phyloP scores from a whole-genome alignment of 1,140 invertebrate species.

The Zaprionus vittiger region DNA sequence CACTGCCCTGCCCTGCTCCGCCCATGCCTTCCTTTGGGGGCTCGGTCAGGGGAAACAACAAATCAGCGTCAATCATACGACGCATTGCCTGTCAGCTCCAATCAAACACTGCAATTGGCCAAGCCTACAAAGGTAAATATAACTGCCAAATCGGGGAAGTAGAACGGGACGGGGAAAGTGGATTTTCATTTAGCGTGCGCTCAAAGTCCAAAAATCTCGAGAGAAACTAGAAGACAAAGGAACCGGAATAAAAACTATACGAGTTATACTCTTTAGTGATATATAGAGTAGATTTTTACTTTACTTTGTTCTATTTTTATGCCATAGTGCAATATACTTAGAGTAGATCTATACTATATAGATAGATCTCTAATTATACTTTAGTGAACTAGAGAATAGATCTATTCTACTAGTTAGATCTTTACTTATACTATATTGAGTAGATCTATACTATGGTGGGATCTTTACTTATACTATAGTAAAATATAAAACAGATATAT shows the following conservation, averaged over 20 bases:
- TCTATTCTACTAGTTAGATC: background rate
- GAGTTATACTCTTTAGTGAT: no score
- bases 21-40: background rate
- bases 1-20: background rate
- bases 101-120: conserved; percentile 48
- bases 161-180: background rate
- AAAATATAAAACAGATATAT: background rate
- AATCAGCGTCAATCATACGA: conserved; percentile 76
- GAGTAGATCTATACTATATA: no score
- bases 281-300: background rate
- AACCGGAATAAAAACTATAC: background rate
- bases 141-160: background rate
- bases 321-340: background rate
- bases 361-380: background rate
- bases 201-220: background rate
- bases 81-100: conserved; percentile 61
- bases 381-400: background rate
- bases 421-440: no score
- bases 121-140: conserved; percentile 58
- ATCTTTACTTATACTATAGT: background rate
- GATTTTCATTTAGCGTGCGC: background rate
- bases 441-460: no score
- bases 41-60: conserved; percentile 64
- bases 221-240: background rate
- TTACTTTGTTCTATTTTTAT: no score